Percentiles rank a stretch among this genome's conserved stretches.
These are phyloP conservation scores for Temnothorax curvispinosus DNA, from an alignment of 1,140 invertebrate genomes.

Conservation along the genomic window DNA sequence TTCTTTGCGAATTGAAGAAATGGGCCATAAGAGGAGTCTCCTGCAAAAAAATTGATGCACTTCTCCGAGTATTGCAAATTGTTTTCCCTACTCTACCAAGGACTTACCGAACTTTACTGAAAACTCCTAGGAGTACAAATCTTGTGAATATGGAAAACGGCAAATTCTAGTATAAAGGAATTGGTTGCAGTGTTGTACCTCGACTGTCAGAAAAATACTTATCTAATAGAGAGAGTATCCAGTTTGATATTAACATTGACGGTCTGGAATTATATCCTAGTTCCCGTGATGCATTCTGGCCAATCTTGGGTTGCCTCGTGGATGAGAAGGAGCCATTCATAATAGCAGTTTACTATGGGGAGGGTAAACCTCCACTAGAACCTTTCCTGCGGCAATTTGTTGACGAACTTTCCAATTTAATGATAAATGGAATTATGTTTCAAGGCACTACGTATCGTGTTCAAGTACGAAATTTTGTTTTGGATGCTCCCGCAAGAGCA, in stretches of 20 bases:
- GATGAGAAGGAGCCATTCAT: constrained; percentile 14
- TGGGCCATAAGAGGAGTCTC: not conserved
- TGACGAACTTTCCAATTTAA: constrained; percentile 6
- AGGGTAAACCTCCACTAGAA: constrained; percentile 6
- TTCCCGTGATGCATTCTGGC: not conserved
- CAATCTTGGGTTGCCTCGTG: constrained; percentile 3
- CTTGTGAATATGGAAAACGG: not conserved
- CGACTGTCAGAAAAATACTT: constrained; percentile 21
- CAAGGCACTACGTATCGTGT: not conserved
- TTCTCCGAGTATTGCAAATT: not conserved
- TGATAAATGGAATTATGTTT: constrained; percentile 15
- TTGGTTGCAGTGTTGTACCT: not conserved
- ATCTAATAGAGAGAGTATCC: not conserved
- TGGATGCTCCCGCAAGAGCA: not conserved
- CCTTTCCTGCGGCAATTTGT: not conserved
- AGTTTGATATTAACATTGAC: constrained; percentile 20
- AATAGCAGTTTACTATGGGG: not conserved
- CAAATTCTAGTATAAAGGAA: constrained; percentile 15
- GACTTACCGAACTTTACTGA: not conserved
- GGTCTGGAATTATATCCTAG: constrained; percentile 8
- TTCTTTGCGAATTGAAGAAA: constrained; percentile 13
- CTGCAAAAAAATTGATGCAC: constrained; percentile 27
- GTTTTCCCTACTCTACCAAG: not conserved
- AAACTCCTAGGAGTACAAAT: constrained; percentile 4
- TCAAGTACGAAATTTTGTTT: not conserved